Base-by-base conservation (phyloP, 2,888 invertebrate species). In the Brachyptera risi region DNA sequence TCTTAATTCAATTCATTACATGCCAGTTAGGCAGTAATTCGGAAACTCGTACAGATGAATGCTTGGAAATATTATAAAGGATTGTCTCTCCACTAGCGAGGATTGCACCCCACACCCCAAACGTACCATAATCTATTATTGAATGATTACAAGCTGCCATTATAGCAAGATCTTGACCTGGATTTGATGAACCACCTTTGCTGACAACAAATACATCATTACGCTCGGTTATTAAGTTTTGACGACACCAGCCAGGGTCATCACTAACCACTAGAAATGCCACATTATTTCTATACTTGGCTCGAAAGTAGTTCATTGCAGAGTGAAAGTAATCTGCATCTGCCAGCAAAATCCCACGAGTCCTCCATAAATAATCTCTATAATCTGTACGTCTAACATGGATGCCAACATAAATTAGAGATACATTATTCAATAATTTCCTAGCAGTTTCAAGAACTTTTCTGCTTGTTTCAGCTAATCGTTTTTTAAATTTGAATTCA, bases 341-440 rank as follows among this genome's bases (percentile, higher is more conserved):
- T 3, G 76, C 78, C n/a, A 77, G 73, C 40, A 71, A 69, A 5
- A 74, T 73, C 40, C 76, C 73, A 57, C 79, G 72, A 66, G 80
- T 81, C 60, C 78, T 73, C 76, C 78, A 79, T 21, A 83, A 71
- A 69, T 81, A 81, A 59, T 76, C 75, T 31, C 79, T 73, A 69
- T 82, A 83, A 70, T 83, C 83, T 1, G 81, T 82, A 59, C 82
- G 73, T 51, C 82, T 72, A 5, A 82, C 78, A 66, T 83, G 83
- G 40, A 83, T 75, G 51, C 80, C 80, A 15, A 82, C 76, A 66
- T 76, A 82, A 13, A 75, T 74, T 42, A 73, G 69, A 40, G 72
- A 69, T 9, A 62, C 69, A 70, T 42, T 70, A 68, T 42, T 68
- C 64, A 3, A 72, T 70, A 27, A 70, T 69, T 59, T 27, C 19